Evolutionary conservation across 2,113 vertebrate species (phyloP), one percentile per base, ranked within the genome.

Genomic region (Xiphophorus hellerii): DNA sequence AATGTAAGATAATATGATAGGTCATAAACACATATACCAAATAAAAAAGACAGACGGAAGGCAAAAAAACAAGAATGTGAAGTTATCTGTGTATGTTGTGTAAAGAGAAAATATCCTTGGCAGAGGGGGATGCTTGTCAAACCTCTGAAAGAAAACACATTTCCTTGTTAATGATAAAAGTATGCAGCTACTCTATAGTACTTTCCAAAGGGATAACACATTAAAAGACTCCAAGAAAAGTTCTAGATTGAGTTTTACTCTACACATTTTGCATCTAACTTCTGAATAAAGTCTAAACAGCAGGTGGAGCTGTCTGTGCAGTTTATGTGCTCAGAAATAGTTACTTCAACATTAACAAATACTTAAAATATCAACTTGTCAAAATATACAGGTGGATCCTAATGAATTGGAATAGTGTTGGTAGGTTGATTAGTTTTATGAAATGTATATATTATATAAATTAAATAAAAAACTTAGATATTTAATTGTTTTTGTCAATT

Each of bases 251-350:
- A 78, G 66, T 28, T 84, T 68, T 25, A 75, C 78, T 82, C 76
- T 84, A 77, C 76, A 62, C 63, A 70, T 82, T 89, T 88, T 83
- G 71, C 8, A 39, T 77, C 83, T 48, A 88, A 70, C 39, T 71
- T 62, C 77, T 83, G 44, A 89, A 87, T 81, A 74, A 69, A 69
- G 44, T 76, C 44, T 72, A 77, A 90, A 91, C 87, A 89, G 84
- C 71, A 88, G 86, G 83, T 86, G 87, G 83, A 81, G 86, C 86
- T 88, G 74, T 87, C 71, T 87, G 69, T 77, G 76, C 70, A 80
- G 86, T 84, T 82, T 83, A 84, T 84, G 64, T 48, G 75, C 66
- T 77, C 62, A 78, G 37, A 82, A 78, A 30, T 42, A 42, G 39
- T 42, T 15, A 42, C 39, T 42, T 42, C 39, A 15, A 4, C 35